These are phyloP conservation scores for Sycophila sp. DNA, from an alignment of 1,140 invertebrate species.

Conservation along the genomic window DNA sequence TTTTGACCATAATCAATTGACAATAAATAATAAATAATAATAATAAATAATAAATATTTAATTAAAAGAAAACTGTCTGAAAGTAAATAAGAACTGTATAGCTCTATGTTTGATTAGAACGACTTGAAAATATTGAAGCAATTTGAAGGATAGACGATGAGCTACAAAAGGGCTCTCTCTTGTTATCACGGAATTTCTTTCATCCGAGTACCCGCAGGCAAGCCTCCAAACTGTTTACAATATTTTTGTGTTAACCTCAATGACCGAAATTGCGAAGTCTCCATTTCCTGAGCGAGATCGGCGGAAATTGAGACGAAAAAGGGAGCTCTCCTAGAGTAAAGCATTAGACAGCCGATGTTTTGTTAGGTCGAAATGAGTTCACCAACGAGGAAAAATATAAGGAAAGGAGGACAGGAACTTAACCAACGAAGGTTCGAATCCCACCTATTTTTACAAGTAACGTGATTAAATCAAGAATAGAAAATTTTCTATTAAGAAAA, in stretches of 20 bases:
- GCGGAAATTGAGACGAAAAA: conserved; percentile 8
- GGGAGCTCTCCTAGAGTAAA: neutral
- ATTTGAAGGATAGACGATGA: neutral
- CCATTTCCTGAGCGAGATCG: conserved; percentile 18
- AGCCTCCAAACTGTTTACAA: conserved; percentile 49
- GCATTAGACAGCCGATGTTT: neutral
- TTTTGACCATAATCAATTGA: too few relatives aligned
- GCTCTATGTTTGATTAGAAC: too few relatives aligned
- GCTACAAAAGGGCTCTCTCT: neutral
- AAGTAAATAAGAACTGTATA: too few relatives aligned
- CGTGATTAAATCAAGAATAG: too few relatives aligned
- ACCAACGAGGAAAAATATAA: neutral
- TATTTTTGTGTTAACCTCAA: conserved; percentile 50
- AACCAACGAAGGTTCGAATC: too few relatives aligned
- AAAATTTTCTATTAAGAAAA: neutral
- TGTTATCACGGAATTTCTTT: neutral
- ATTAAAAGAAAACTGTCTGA: too few relatives aligned
- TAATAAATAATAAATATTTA: too few relatives aligned
- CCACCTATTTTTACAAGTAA: too few relatives aligned
- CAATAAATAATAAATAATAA: too few relatives aligned
- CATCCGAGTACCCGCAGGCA: neutral
- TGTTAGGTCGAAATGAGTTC: neutral
- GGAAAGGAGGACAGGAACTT: too few relatives aligned
- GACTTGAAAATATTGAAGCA: too few relatives aligned
- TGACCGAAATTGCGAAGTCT: conserved; percentile 5